Percentiles rank a stretch among this genome's conserved stretches.
Evolutionary conservation across 2,888 invertebrate species (phyloP).

Genomic region (Brassicogethes aeneus): DNA sequence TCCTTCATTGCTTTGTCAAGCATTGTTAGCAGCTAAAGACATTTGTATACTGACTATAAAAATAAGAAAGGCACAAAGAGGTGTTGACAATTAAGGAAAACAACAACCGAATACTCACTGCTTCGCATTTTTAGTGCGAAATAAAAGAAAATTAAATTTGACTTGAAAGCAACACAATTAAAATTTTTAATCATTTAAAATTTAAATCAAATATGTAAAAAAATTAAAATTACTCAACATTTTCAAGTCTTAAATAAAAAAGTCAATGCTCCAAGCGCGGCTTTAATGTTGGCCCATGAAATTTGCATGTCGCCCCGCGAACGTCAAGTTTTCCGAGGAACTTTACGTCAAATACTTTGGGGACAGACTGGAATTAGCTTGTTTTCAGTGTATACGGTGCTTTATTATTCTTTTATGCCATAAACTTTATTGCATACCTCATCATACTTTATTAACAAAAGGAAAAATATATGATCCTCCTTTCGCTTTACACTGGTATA

Average conservation of each 20-base stretch:
- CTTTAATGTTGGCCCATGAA: conserved; percentile 26
- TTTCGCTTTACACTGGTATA: conserved; percentile 3
- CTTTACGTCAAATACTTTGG: conserved; percentile 12
- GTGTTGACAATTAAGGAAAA: conserved; percentile 38
- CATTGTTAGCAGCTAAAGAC: conserved; percentile 33
- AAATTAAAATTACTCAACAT: no score
- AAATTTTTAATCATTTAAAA: no score
- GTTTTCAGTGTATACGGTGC: conserved; percentile 20
- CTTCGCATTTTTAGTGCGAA: conserved; percentile 19
- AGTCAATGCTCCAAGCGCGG: no score
- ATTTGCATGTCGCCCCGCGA: conserved; percentile 27
- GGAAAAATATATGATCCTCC: conserved; percentile 3
- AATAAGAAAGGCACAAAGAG: conserved; percentile 30
- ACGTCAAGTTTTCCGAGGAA: not conserved
- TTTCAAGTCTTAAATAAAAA: no score
- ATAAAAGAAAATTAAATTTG: conserved; percentile 27
- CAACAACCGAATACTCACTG: conserved; percentile 25
- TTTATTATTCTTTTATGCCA: conserved; percentile 24
- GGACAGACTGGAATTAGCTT: conserved; percentile 25
- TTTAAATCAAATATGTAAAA: no score
- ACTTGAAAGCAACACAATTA: no score
- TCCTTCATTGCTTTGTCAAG: conserved; percentile 29
- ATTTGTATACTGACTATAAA: conserved; percentile 34
- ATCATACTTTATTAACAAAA: conserved; percentile 9
- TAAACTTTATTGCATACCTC: conserved; percentile 21